Evolutionary conservation across 2,888 invertebrate genomes (phyloP), one percentile per base, ranked within the genome.

Genomic region (Coenonympha glycerion): DNA sequence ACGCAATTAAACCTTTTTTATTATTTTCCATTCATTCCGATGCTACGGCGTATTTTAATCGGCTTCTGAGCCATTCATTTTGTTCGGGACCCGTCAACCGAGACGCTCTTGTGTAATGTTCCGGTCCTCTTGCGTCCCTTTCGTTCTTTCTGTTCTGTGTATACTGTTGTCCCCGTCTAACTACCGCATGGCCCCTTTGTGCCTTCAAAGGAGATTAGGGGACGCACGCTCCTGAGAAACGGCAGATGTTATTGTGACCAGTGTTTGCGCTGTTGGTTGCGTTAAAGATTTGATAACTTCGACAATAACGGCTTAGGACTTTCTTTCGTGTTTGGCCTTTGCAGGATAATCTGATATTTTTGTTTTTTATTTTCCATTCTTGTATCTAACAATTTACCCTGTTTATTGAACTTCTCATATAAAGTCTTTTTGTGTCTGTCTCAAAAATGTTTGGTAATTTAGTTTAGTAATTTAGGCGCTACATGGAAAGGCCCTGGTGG

Each of bases 221-320:
- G 67, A 77, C 77, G 71, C 83, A 82, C 81, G 81, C 72, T 82
- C 83, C 81, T 86, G 84, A 80, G 86, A 86, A 77, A 71, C 75
- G 76, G 78, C 86, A 86, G 85, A 85, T 86, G 85, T 84, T 79
- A 47, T 78, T 70, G 45, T 65, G 47, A 52, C 60, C 56, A 56
- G 66, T 79, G 75, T 75, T 79, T 73, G 74, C 66, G 64, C 67
- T 72, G 66, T 60, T 67, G 67, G 68, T 63, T 65, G 58, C 61
- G 33, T 60, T 65, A 74, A 79, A 75, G 76, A 37, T 77, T 71
- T 68, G 73, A 72, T 73, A 73, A 69, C 65, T 63, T 68, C 63
- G 63, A 71, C 69, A 64, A 69, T 70, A 56, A 56, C 47, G 56
- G 48, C 54, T 59, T 58, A 58, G 22, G 40, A 58, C 54, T 52